Percentiles rank a stretch among this genome's conserved stretches.
phyloP scores from a whole-genome alignment of 2,888 invertebrate genomes.

The Tachystola acroxantha region DNA sequence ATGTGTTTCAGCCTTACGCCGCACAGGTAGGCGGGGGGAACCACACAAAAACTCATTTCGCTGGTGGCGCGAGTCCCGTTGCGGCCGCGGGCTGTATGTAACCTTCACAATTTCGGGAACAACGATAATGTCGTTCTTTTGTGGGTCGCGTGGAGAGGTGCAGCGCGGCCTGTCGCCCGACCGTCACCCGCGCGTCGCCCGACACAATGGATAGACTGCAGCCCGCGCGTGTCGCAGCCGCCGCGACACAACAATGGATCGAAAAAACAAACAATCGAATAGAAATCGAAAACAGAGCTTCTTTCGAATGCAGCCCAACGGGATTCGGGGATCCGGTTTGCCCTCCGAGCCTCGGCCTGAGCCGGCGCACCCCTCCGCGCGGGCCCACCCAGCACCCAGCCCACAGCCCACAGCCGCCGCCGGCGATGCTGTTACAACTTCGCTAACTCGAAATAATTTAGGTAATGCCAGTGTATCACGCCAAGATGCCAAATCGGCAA shows the following conservation, averaged over 20 bases:
- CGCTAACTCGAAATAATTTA: too few relatives aligned
- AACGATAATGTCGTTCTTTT: slow-evolving; percentile 36
- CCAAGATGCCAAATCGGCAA: too few relatives aligned
- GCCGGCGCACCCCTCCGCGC: too few relatives aligned
- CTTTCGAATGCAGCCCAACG: slow-evolving; percentile 68
- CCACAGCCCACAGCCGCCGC: too few relatives aligned
- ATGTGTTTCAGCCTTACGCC: too few relatives aligned
- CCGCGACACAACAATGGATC: slow-evolving; percentile 62
- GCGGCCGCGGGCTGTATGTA: slow-evolving; percentile 50
- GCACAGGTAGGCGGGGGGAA: too few relatives aligned
- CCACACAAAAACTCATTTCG: slow-evolving; percentile 71
- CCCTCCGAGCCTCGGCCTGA: too few relatives aligned
- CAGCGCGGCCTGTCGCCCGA: slow-evolving; percentile 33
- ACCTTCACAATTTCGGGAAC: slow-evolving; percentile 26
- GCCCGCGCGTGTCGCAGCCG: slow-evolving; percentile 67
- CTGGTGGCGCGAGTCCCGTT: slow-evolving; percentile 68
- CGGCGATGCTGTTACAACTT: too few relatives aligned
- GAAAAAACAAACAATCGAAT: slow-evolving; percentile 75
- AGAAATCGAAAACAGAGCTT: slow-evolving; percentile 76
- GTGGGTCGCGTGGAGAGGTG: slow-evolving; percentile 20
- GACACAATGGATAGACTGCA: slow-evolving; percentile 72
- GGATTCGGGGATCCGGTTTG: slow-evolving; percentile 77
- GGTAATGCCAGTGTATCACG: too few relatives aligned
- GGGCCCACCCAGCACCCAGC: too few relatives aligned
- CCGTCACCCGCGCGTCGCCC: slow-evolving; percentile 68